Evolutionary conservation across 2,888 invertebrate species (phyloP).

Genomic region (Clivina fossor): DNA sequence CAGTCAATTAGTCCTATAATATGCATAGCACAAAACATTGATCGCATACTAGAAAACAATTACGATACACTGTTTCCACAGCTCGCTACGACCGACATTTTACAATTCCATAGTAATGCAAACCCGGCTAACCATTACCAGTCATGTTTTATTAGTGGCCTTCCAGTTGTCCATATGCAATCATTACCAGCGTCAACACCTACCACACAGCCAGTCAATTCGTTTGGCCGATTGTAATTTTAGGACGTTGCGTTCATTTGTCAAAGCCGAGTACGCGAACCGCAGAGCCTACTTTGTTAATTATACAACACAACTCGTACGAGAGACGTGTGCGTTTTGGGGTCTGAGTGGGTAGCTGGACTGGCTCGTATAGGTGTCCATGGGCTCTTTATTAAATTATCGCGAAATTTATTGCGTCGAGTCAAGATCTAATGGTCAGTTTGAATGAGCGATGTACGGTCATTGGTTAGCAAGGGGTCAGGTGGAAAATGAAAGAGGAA

Average conservation of each 20-base stretch:
- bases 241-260: slow-evolving; percentile 2
- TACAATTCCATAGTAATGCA: no score
- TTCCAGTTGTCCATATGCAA: not conserved
- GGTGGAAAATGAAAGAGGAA: not conserved
- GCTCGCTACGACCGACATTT: no score
- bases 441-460: not conserved
- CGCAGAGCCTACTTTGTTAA: slow-evolving; percentile 1
- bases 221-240: slow-evolving; percentile 1
- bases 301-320: not conserved
- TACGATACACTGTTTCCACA: no score
- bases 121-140: not conserved
- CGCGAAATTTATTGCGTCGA: not conserved
- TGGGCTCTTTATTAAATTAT: not conserved
- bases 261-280: not conserved
- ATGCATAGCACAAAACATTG: no score
- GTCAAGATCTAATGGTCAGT: slow-evolving; percentile 3
- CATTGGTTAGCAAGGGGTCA: not conserved
- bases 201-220: not conserved
- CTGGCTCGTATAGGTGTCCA: not conserved
- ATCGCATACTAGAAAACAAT: no score
- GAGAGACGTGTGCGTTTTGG: not conserved
- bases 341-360: no score
- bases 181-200: not conserved
- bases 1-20: no score
- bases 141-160: slow-evolving; percentile 3